These are phyloP conservation scores for Arizona elegans DNA, from an alignment of 2,113 vertebrate species.

Conservation along the genomic window DNA sequence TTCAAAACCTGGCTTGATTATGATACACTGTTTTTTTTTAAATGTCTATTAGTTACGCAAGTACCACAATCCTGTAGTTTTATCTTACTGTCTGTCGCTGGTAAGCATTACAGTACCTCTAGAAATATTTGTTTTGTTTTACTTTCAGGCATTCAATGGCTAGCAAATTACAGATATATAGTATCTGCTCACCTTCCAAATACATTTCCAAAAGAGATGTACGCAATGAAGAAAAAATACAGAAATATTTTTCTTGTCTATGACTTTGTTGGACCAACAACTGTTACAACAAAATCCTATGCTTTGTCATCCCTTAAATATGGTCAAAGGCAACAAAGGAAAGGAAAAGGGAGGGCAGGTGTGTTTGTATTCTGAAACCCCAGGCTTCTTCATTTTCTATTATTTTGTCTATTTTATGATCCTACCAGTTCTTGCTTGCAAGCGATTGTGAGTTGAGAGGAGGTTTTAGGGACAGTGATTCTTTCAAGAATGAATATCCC, in stretches of 20 bases:
- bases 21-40: neutral
- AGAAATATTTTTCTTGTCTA: neutral
- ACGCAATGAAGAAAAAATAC: neutral
- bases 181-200: neutral
- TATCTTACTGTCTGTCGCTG: neutral
- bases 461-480: neutral
- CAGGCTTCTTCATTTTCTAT: too few relatives aligned
- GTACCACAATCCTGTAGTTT: neutral
- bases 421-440: too few relatives aligned
- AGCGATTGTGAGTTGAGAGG: neutral
- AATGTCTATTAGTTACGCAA: neutral
- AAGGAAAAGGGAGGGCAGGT: neutral
- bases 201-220: neutral
- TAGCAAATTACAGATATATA: neutral
- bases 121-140: neutral
- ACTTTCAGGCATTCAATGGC: neutral
- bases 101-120: neutral
- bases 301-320: neutral
- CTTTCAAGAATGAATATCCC: neutral
- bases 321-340: neutral
- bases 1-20: neutral
- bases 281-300: neutral
- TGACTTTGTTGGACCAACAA: neutral
- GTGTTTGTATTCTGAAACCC: too few relatives aligned
- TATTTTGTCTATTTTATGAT: too few relatives aligned